phyloP scores from a whole-genome alignment of 2,888 invertebrate species.

The Pachymerium ferrugineum region DNA sequence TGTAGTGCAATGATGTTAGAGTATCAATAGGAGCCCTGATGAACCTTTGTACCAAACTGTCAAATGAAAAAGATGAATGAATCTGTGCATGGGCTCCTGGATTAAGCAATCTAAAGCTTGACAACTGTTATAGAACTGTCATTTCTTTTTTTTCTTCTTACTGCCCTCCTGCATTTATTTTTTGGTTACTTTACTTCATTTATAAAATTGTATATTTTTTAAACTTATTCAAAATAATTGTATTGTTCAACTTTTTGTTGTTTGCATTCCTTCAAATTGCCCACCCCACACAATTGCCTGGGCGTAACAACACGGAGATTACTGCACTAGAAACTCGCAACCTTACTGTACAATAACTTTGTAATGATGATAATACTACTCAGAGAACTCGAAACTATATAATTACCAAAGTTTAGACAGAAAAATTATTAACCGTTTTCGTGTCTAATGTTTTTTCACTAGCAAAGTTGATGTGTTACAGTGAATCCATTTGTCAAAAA shows the following conservation, averaged over 20 bases:
- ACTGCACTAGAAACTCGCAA: no score
- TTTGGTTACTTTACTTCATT: background rate
- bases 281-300: constrained; percentile 3
- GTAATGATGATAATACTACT: constrained; percentile 15
- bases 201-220: background rate
- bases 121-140: constrained; percentile 1
- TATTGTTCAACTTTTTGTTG: background rate
- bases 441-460: constrained; percentile 10
- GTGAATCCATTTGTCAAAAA: no score
- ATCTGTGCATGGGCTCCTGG: constrained; percentile 13
- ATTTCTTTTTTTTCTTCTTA: background rate
- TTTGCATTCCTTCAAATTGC: background rate
- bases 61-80: constrained; percentile 27
- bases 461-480: background rate
- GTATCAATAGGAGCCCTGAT: constrained; percentile 28
- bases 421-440: background rate
- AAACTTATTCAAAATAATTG: background rate
- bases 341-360: constrained; percentile 5
- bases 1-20: constrained; percentile 4
- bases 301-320: no score
- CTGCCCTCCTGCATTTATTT: constrained; percentile 19
- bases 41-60: constrained; percentile 31
- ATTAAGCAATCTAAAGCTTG: constrained; percentile 6
- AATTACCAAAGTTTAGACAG: background rate
- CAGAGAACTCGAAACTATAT: background rate